phyloP scores from a whole-genome alignment of 2,888 invertebrate species.

The Caenorhabditis wallacei region DNA sequence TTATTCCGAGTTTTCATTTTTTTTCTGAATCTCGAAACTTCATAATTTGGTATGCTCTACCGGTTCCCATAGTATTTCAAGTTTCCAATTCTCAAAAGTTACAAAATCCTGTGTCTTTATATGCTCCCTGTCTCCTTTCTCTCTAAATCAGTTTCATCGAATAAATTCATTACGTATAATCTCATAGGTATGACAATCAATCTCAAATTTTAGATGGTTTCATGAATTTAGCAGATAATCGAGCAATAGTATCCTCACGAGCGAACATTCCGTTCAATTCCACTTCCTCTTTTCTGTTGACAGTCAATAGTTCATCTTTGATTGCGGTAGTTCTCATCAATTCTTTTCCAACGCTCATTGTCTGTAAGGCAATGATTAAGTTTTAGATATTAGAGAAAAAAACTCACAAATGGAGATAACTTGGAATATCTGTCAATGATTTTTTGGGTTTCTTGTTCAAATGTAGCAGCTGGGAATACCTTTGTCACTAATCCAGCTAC shows the following conservation, averaged over 20 bases:
- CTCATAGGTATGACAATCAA: background rate
- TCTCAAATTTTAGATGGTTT: slow-evolving; percentile 50
- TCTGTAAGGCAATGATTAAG: slow-evolving; percentile 51
- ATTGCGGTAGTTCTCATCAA: slow-evolving; percentile 60
- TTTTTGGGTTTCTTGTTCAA: slow-evolving; percentile 58
- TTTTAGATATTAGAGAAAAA: background rate
- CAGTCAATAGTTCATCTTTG: slow-evolving; percentile 59
- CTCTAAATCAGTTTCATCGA: too few species aligned
- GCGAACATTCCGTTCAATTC: slow-evolving; percentile 49
- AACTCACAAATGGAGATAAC: slow-evolving; percentile 60
- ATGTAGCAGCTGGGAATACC: slow-evolving; percentile 65
- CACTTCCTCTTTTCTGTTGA: slow-evolving; percentile 63
- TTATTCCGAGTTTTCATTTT: too few species aligned
- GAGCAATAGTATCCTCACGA: slow-evolving; percentile 61
- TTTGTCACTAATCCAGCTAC: slow-evolving; percentile 89
- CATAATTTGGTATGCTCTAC: too few species aligned
- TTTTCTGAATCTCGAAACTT: too few species aligned
- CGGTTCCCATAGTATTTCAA: too few species aligned
- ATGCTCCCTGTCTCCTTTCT: too few species aligned
- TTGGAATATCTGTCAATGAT: slow-evolving; percentile 56
- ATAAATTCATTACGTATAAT: too few species aligned
- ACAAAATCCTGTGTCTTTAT: too few species aligned
- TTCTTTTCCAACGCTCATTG: slow-evolving; percentile 62
- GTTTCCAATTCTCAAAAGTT: too few species aligned
- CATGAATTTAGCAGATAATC: slow-evolving; percentile 66